phyloP scores from a whole-genome alignment of 2,888 invertebrate species.

The Lamproptera curius region DNA sequence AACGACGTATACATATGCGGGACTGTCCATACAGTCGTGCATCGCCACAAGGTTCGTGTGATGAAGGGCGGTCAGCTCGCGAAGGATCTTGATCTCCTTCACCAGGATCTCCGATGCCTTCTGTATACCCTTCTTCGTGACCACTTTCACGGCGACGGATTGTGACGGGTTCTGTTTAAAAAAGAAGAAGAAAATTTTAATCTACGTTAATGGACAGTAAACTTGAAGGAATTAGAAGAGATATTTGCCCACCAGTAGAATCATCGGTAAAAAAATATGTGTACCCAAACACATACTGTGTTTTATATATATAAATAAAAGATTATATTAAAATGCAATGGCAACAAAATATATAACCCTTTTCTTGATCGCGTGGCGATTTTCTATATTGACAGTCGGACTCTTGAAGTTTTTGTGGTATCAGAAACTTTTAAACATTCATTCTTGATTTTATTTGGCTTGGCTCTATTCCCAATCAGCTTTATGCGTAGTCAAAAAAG shows the following conservation, averaged over 20 bases:
- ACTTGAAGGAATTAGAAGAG: not conserved
- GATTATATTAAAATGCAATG: not conserved
- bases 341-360: not conserved
- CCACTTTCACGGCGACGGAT: constrained; percentile 97
- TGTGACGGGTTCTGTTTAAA: constrained; percentile 89
- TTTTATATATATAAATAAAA: not conserved
- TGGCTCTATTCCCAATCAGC: too few relatives aligned
- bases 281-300: not conserved
- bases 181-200: constrained; percentile 3
- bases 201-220: not conserved
- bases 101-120: constrained; percentile 98
- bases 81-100: constrained; percentile 99
- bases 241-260: too few relatives aligned
- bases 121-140: constrained; percentile 97
- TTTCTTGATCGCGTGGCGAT: not conserved
- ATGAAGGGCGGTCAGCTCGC: constrained; percentile 97
- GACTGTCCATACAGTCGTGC: constrained; percentile 97
- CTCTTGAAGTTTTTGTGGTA: too few relatives aligned
- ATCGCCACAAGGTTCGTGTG: constrained; percentile 99
- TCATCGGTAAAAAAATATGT: too few relatives aligned
- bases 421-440: too few relatives aligned
- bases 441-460: too few relatives aligned
- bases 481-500: too few relatives aligned
- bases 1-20: constrained; percentile 96
- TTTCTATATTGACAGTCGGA: too few relatives aligned